These are phyloP conservation scores for Tromatobia lineatoria DNA, from an alignment of 2,888 invertebrate genomes.

Conservation along the genomic window DNA sequence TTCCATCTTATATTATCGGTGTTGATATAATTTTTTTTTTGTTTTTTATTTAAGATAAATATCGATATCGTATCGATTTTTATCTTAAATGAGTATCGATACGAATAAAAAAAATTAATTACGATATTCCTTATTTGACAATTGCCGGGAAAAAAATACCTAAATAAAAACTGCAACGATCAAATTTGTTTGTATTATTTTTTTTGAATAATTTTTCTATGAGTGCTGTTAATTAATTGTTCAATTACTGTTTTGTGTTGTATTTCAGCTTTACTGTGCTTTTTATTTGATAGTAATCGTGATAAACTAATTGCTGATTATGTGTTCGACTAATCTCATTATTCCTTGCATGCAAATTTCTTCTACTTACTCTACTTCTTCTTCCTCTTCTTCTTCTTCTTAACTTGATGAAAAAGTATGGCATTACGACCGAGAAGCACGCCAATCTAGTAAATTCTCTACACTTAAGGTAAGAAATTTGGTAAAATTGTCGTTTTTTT, in stretches of 20 bases:
- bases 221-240: background rate
- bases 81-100: no score
- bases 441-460: conserved; percentile 53
- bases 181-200: background rate
- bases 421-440: conserved; percentile 74
- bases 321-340: conserved; percentile 64
- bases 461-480: conserved; percentile 76
- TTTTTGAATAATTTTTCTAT: background rate
- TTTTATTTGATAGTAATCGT: conserved; percentile 27
- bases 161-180: background rate
- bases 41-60: no score
- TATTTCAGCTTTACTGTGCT: conserved; percentile 29
- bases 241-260: background rate
- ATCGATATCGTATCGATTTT: no score
- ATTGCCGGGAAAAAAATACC: background rate
- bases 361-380: conserved; percentile 62
- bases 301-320: conserved; percentile 68
- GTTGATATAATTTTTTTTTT: no score
- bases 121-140: background rate
- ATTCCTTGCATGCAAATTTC: conserved; percentile 77
- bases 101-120: no score
- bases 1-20: no score
- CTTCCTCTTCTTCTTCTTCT: conserved; percentile 40
- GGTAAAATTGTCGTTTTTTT: conserved; percentile 17
- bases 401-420: conserved; percentile 74